Conservation (phyloP, 1,140 invertebrate species). For the Mylabris phalerata region DNA sequence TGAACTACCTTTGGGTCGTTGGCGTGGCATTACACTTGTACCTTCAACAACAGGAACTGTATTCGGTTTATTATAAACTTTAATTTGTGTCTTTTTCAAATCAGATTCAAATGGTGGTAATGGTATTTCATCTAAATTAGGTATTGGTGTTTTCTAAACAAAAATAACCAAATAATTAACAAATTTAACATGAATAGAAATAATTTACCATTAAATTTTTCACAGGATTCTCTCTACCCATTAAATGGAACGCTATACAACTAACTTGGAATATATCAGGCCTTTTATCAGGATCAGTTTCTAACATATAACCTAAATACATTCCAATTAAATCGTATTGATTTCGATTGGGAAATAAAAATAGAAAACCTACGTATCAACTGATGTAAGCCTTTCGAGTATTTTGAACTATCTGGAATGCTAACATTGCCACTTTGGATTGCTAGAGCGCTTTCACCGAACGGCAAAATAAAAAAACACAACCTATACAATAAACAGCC, state of each 20-base stretch:
- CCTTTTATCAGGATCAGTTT: conserved; percentile 71
- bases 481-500: conserved; percentile 89
- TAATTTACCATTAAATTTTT: conserved; percentile 73
- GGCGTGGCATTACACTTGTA: conserved; percentile 78
- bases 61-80: conserved; percentile 42
- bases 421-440: conserved; percentile 87
- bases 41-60: conserved; percentile 51
- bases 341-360: not conserved
- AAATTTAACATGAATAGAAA: not conserved
- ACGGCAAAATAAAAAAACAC: conserved; percentile 87
- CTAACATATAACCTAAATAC: conserved; percentile 69
- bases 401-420: conserved; percentile 78
- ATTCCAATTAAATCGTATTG: not conserved
- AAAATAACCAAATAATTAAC: not conserved
- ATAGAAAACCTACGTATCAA: conserved; percentile 44
- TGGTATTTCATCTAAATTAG: conserved; percentile 58
- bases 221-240: conserved; percentile 69
- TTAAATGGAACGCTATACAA: conserved; percentile 66
- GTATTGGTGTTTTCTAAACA: conserved; percentile 55
- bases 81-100: conserved; percentile 52
- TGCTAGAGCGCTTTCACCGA: conserved; percentile 88
- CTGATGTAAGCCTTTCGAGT: conserved; percentile 55
- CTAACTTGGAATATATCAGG: conserved; percentile 90
- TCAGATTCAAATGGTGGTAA: conserved; percentile 59
- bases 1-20: conserved; percentile 66